Evolutionary conservation across 1,140 invertebrate genomes (phyloP).

Genomic region (Tetragnatha versicolor): DNA sequence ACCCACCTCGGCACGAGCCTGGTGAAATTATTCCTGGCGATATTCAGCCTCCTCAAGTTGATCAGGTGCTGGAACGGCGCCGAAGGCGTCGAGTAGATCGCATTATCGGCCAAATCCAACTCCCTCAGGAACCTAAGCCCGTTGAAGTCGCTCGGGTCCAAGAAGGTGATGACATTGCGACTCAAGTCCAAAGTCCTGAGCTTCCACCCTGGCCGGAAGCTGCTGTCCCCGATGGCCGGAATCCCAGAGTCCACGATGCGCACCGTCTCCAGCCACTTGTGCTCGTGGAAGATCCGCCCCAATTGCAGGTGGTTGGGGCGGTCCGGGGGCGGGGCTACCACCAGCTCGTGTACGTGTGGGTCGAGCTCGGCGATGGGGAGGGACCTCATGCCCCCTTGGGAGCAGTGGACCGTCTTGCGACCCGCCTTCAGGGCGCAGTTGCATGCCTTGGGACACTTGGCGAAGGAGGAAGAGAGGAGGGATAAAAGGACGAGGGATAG

Average conservation of each 20-base stretch:
- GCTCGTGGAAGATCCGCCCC: slow-evolving; percentile 76
- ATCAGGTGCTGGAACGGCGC: slow-evolving; percentile 75
- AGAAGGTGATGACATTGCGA: slow-evolving; percentile 77
- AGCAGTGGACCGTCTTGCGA: slow-evolving; percentile 64
- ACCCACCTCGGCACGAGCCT: slow-evolving; percentile 69
- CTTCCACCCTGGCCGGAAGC: slow-evolving; percentile 77
- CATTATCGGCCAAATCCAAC: slow-evolving; percentile 66
- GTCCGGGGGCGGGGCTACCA: slow-evolving; percentile 73
- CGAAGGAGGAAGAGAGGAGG: background rate
- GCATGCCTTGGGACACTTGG: slow-evolving; percentile 60
- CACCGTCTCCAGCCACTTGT: slow-evolving; percentile 74
- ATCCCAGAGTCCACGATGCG: slow-evolving; percentile 78
- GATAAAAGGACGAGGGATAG: background rate
- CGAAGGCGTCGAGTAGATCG: slow-evolving; percentile 68
- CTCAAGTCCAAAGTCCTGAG: slow-evolving; percentile 75
- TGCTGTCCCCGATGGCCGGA: slow-evolving; percentile 78
- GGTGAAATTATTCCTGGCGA: slow-evolving; percentile 75
- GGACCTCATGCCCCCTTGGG: slow-evolving; percentile 69
- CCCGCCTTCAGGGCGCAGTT: slow-evolving; percentile 61
- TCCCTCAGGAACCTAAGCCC: slow-evolving; percentile 64
- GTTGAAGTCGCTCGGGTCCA: slow-evolving; percentile 66
- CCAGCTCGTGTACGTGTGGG: slow-evolving; percentile 71
- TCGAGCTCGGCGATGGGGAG: slow-evolving; percentile 72
- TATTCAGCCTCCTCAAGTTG: slow-evolving; percentile 72
- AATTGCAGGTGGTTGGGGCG: slow-evolving; percentile 75